Evolutionary conservation across 2,113 vertebrate species (phyloP).

Genomic region (Perca flavescens): DNA sequence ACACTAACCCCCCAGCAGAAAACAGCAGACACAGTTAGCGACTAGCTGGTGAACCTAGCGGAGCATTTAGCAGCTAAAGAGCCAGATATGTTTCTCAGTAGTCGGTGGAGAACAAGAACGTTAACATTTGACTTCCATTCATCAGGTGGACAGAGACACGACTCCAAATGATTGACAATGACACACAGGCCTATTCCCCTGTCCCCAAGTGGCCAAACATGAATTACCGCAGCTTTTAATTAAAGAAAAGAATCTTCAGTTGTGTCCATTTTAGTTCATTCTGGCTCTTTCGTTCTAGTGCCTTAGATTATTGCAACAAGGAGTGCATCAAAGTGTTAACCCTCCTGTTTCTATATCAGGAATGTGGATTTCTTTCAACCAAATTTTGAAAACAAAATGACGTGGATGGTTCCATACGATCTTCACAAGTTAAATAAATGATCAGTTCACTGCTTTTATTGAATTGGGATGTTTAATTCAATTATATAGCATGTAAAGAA

Average conservation of each 20-base stretch:
- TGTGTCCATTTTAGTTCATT: not conserved
- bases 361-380: too few relatives aligned
- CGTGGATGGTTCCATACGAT: too few relatives aligned
- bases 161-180: not conserved
- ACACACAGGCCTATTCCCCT: not conserved
- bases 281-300: not conserved
- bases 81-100: too few relatives aligned
- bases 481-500: too few relatives aligned
- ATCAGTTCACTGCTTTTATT: too few relatives aligned
- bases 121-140: not conserved
- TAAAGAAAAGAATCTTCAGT: not conserved
- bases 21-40: too few relatives aligned
- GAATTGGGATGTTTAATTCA: too few relatives aligned
- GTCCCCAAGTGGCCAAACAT: not conserved
- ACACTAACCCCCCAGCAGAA: not conserved
- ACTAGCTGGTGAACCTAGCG: too few relatives aligned
- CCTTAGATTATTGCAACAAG: not conserved
- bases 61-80: not conserved
- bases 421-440: too few relatives aligned
- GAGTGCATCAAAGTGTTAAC: not conserved
- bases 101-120: not conserved
- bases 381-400: too few relatives aligned
- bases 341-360: too few relatives aligned
- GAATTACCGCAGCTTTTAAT: not conserved
- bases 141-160: not conserved